A percentile compares a stretch with the other conserved stretches of the same genome.
phyloP scores from a whole-genome alignment of 2,888 invertebrate genomes.

The Argynnis bischoffii region DNA sequence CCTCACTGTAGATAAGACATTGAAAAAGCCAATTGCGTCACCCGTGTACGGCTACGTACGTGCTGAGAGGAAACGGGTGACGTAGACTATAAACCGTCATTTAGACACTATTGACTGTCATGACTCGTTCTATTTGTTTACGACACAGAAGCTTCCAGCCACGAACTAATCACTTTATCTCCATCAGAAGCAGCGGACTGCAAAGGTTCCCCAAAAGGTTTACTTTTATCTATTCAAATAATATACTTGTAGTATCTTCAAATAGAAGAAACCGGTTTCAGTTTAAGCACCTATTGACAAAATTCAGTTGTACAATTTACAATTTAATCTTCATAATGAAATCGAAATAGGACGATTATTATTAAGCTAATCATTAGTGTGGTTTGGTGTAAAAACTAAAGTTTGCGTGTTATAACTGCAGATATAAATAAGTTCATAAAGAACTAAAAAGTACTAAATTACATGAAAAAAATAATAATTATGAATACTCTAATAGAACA shows the following conservation, averaged over 20 bases:
- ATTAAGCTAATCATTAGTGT: too few species aligned
- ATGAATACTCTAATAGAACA: too few species aligned
- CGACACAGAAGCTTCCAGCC: slow-evolving; percentile 53
- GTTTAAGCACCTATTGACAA: too few species aligned
- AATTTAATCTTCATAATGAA: too few species aligned
- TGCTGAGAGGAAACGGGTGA: slow-evolving; percentile 76
- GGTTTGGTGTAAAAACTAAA: too few species aligned
- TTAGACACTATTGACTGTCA: slow-evolving; percentile 65
- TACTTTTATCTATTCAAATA: slow-evolving; percentile 13
- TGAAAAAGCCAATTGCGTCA: slow-evolving; percentile 82
- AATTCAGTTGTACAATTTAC: too few species aligned
- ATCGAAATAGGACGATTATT: too few species aligned
- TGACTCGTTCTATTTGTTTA: slow-evolving; percentile 64
- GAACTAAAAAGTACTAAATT: too few species aligned
- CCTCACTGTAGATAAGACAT: slow-evolving; percentile 80
- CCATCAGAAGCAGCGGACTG: slow-evolving; percentile 16
- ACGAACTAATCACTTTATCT: slow-evolving; percentile 35
- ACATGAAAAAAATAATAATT: too few species aligned
- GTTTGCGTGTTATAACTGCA: too few species aligned
- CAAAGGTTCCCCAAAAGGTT: slow-evolving; percentile 6
- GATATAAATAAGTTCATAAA: too few species aligned
- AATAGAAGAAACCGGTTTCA: slow-evolving; percentile 17
- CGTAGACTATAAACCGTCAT: slow-evolving; percentile 72
- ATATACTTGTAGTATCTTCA: slow-evolving; percentile 10
- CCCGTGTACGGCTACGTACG: slow-evolving; percentile 76